Evolutionary conservation across 1,140 invertebrate species (phyloP).

Genomic region (Magallana ariakensis): DNA sequence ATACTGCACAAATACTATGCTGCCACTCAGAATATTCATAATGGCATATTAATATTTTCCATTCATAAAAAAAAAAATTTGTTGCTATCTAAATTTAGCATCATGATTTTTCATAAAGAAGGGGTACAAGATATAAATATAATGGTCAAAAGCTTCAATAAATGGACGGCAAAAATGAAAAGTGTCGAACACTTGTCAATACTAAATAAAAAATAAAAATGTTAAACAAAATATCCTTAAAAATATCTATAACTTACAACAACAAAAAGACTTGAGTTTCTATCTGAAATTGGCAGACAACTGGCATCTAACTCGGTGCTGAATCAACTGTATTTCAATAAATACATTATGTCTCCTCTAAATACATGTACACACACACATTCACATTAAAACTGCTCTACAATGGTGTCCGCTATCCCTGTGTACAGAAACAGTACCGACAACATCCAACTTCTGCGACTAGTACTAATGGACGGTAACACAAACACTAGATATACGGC

Average conservation of each 20-base stretch:
- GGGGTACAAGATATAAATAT: background rate
- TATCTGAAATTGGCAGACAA: background rate
- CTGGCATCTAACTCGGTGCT: background rate
- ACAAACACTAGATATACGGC: background rate
- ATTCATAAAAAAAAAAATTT: background rate
- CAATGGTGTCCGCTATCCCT: background rate
- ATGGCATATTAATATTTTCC: background rate
- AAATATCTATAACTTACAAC: too few species aligned
- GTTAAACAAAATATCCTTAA: background rate
- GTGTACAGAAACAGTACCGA: background rate
- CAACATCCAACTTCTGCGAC: background rate
- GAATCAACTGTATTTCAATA: background rate
- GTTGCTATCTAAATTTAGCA: background rate
- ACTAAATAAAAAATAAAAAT: constrained; percentile 12
- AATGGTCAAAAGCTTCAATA: constrained; percentile 1
- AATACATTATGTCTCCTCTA: constrained; percentile 19
- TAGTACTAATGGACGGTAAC: constrained; percentile 38
- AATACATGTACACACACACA: constrained; percentile 2
- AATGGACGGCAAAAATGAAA: constrained; percentile 27
- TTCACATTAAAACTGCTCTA: background rate
- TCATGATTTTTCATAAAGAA: background rate
- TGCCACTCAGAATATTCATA: constrained; percentile 12
- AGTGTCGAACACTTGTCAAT: constrained; percentile 3
- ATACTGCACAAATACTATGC: constrained; percentile 34
- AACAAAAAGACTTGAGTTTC: too few species aligned